These are phyloP conservation scores for Andrena flavipes DNA, from an alignment of 2,888 invertebrate genomes.

Conservation along the genomic window DNA sequence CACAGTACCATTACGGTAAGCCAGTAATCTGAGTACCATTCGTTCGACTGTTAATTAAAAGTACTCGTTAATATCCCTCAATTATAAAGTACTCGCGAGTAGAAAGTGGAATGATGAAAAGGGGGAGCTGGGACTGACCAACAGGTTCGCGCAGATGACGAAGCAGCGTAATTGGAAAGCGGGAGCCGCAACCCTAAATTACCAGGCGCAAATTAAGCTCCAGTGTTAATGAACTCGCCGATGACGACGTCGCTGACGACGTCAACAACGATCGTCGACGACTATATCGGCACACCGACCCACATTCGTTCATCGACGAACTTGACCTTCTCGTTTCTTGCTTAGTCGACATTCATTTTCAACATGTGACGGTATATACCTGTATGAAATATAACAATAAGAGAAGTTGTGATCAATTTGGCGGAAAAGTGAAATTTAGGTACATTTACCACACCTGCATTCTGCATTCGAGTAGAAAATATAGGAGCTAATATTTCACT, in stretches of 20 bases:
- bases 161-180: conserved; percentile 62
- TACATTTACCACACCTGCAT: too few species aligned
- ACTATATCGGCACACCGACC: conserved; percentile 40
- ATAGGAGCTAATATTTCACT: too few species aligned
- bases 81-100: conserved; percentile 13
- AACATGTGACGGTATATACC: not conserved
- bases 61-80: not conserved
- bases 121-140: conserved; percentile 8
- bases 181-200: conserved; percentile 58
- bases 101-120: conserved; percentile 14
- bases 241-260: conserved; percentile 43
- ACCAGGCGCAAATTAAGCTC: conserved; percentile 59
- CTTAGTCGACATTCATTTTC: conserved; percentile 5
- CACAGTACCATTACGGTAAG: too few species aligned
- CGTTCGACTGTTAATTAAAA: conserved; percentile 42
- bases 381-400: too few species aligned
- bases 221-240: conserved; percentile 67
- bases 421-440: too few species aligned
- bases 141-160: conserved; percentile 24
- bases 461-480: too few species aligned
- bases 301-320: conserved; percentile 48
- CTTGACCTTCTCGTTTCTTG: conserved; percentile 44
- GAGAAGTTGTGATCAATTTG: too few species aligned
- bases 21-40: not conserved
- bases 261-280: conserved; percentile 18